Evolutionary conservation across 2,113 vertebrate species (phyloP).

Genomic region (Takifugu bimaculatus): DNA sequence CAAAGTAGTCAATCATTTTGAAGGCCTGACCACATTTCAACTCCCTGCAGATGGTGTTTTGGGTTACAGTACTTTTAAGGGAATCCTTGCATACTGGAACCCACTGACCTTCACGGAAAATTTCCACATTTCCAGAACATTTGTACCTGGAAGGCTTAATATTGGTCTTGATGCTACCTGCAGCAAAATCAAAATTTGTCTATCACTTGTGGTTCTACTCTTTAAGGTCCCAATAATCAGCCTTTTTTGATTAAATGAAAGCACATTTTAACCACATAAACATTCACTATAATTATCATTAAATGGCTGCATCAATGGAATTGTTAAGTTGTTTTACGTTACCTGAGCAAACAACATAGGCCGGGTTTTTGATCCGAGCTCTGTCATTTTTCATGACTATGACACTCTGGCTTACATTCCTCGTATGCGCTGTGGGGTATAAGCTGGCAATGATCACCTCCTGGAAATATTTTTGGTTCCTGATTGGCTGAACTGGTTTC

Average conservation of each 20-base stretch:
- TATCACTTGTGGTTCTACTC: too few species aligned
- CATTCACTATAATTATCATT: too few species aligned
- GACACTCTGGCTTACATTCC: constrained; percentile 23
- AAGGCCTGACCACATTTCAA: constrained; percentile 23
- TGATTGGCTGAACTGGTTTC: accelerated
- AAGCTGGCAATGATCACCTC: constrained; percentile 15
- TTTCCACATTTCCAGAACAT: constrained; percentile 50
- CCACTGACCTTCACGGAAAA: neutral
- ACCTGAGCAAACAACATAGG: constrained; percentile 63
- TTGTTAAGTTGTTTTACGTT: neutral
- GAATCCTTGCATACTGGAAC: neutral
- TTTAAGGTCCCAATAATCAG: too few species aligned
- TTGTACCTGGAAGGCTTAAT: neutral
- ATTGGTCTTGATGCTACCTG: constrained; percentile 43
- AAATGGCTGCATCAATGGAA: too few species aligned
- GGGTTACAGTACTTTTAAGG: accelerated
- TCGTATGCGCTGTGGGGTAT: accelerated
- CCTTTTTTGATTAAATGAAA: too few species aligned
- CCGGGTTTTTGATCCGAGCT: accelerated
- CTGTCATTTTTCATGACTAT: constrained; percentile 2
- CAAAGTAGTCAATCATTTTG: accelerated
- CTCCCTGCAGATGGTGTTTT: constrained; percentile 35
- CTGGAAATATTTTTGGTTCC: accelerated
- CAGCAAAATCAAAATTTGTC: neutral
- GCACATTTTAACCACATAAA: too few species aligned